A percentile compares a stretch with the other conserved stretches of the same genome.
Conservation (phyloP, 2,113 vertebrate species). For the Mormyrus iriodes region DNA sequence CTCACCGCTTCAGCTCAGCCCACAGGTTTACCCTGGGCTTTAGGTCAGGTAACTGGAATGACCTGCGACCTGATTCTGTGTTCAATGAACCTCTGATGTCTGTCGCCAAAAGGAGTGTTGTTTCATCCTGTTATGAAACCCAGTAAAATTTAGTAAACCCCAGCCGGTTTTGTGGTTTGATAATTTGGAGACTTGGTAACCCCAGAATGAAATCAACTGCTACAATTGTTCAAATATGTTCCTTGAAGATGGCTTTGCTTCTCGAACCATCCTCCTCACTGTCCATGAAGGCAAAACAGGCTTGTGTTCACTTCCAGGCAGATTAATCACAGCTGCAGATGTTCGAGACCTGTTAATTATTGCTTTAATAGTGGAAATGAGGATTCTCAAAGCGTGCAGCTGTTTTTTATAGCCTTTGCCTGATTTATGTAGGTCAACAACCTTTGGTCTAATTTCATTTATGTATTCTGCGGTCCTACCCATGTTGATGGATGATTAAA, state of each 20-base stretch:
- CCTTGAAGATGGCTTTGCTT: neutral
- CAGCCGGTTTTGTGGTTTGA: neutral
- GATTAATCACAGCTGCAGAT: neutral
- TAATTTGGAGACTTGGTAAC: neutral
- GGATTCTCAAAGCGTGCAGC: neutral
- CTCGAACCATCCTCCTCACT: neutral
- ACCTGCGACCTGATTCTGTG: neutral
- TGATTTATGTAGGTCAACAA: neutral
- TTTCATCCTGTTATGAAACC: neutral
- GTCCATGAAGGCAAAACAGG: neutral
- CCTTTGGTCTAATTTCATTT: neutral
- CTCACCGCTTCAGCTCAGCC: neutral
- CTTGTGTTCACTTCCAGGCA: neutral
- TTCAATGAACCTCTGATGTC: neutral
- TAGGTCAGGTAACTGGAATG: neutral
- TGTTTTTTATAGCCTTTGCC: neutral
- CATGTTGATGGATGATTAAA: neutral
- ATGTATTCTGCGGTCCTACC: neutral
- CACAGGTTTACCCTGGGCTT: neutral
- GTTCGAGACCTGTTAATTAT: neutral
- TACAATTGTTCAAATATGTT: neutral
- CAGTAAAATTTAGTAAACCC: neutral
- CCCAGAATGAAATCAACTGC: neutral
- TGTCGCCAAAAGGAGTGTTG: neutral
- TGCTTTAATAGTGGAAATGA: neutral